phyloP scores from a whole-genome alignment of 35 echinoderm and acorn worm species.

The Amphiura filiformis region DNA sequence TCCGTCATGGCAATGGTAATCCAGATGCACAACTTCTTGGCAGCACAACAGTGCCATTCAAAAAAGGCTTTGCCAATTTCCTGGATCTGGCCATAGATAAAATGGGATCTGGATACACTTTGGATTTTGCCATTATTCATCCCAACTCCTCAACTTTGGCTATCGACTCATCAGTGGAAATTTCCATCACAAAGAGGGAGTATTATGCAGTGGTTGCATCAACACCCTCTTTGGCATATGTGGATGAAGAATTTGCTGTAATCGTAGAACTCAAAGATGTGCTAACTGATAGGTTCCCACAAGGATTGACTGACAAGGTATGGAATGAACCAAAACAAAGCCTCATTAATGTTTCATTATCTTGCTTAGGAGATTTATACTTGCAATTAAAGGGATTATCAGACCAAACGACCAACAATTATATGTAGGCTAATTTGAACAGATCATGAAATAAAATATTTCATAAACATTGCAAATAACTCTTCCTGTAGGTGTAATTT shows the following conservation, averaged over 20 bases:
- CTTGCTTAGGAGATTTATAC: too few species aligned
- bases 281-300: constrained; percentile 18
- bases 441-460: too few species aligned
- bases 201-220: constrained; percentile 31
- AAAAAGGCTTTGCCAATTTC: constrained; percentile 71
- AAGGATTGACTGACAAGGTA: constrained; percentile 5
- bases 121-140: constrained; percentile 63
- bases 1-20: constrained; percentile 19
- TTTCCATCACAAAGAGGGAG: constrained; percentile 60
- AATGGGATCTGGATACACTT: constrained; percentile 43
- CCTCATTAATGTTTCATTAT: too few species aligned
- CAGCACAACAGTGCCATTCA: constrained; percentile 67
- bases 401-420: too few species aligned
- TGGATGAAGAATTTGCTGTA: constrained; percentile 51
- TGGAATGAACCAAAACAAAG: not conserved
- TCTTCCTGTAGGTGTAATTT: too few species aligned
- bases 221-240: not conserved
- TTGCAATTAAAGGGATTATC: too few species aligned
- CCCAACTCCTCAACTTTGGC: constrained; percentile 72
- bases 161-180: not conserved
- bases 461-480: too few species aligned
- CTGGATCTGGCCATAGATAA: constrained; percentile 47
- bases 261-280: constrained; percentile 52
- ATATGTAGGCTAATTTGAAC: too few species aligned
- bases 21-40: constrained; percentile 28